phyloP scores from a whole-genome alignment of 2,113 vertebrate species.

The Neoarius graeffei region DNA sequence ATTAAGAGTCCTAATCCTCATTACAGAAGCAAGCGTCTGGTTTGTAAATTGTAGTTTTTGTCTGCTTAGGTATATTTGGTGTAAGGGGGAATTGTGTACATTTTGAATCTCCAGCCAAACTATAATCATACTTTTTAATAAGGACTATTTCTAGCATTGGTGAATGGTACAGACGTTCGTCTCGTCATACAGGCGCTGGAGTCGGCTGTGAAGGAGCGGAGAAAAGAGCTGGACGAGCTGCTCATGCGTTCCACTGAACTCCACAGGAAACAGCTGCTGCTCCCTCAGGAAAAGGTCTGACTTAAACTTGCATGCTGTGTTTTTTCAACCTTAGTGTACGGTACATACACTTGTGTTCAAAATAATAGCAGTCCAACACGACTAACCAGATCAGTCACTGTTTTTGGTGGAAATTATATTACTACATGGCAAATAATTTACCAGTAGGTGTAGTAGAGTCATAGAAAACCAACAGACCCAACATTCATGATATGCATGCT shows the following conservation, averaged over 20 bases:
- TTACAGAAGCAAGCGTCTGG: neutral
- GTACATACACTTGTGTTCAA: too few relatives aligned
- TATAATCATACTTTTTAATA: neutral
- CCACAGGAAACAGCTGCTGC: slow-evolving; percentile 73
- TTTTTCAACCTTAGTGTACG: neutral
- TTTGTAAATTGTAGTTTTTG: neutral
- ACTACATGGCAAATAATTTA: too few relatives aligned
- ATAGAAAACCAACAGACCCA: too few relatives aligned
- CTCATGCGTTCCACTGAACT: slow-evolving; percentile 73
- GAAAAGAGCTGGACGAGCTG: slow-evolving; percentile 73
- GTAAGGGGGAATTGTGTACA: neutral
- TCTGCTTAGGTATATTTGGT: neutral
- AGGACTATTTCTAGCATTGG: neutral
- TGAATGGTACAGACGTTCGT: neutral
- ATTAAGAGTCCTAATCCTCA: neutral
- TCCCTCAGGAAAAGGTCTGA: slow-evolving; percentile 75
- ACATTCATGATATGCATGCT: too few relatives aligned
- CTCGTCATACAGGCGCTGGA: slow-evolving; percentile 65
- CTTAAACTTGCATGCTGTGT: neutral
- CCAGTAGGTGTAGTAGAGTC: too few relatives aligned
- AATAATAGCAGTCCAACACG: too few relatives aligned
- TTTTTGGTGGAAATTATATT: too few relatives aligned
- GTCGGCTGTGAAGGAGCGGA: slow-evolving; percentile 72
- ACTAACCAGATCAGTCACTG: too few relatives aligned
- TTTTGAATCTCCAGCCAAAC: neutral